A percentile compares a stretch with the other conserved stretches of the same genome.
phyloP scores from a whole-genome alignment of 2,888 invertebrate species.

The Crocallis elinguaria region DNA sequence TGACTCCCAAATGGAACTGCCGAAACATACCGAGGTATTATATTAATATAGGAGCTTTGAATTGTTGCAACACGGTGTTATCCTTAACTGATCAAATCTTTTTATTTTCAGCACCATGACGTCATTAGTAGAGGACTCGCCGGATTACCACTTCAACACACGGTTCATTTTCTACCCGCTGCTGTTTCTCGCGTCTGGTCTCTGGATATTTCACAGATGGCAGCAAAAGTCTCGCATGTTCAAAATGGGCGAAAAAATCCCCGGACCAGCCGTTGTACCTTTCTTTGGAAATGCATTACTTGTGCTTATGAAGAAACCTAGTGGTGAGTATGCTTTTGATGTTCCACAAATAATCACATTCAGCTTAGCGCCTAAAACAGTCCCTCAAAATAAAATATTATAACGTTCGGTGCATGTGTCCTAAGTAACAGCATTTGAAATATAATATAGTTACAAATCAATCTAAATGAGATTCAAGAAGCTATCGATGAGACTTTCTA shows the following conservation, averaged over 20 bases:
- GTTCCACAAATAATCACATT: constrained; percentile 65
- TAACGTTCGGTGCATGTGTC: too few relatives aligned
- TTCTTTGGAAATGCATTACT: constrained; percentile 89
- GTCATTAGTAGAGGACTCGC: constrained; percentile 41
- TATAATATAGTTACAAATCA: too few relatives aligned
- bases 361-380: background rate
- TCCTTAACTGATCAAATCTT: background rate
- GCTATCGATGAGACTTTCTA: too few relatives aligned
- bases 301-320: constrained; percentile 86
- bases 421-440: too few relatives aligned
- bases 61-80: too few relatives aligned
- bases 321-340: constrained; percentile 68
- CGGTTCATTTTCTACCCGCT: constrained; percentile 57
- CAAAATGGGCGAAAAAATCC: constrained; percentile 88
- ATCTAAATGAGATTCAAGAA: too few relatives aligned
- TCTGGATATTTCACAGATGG: constrained; percentile 76
- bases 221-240: constrained; percentile 80
- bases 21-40: too few relatives aligned
- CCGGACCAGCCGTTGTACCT: constrained; percentile 88
- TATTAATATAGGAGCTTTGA: too few relatives aligned
- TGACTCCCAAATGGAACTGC: too few relatives aligned
- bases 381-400: too few relatives aligned
- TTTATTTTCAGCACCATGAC: constrained; percentile 48
- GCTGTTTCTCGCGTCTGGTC: constrained; percentile 48
- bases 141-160: constrained; percentile 32